phyloP scores from a whole-genome alignment of 2,888 invertebrate species.

The Dexiosoma caninum region DNA sequence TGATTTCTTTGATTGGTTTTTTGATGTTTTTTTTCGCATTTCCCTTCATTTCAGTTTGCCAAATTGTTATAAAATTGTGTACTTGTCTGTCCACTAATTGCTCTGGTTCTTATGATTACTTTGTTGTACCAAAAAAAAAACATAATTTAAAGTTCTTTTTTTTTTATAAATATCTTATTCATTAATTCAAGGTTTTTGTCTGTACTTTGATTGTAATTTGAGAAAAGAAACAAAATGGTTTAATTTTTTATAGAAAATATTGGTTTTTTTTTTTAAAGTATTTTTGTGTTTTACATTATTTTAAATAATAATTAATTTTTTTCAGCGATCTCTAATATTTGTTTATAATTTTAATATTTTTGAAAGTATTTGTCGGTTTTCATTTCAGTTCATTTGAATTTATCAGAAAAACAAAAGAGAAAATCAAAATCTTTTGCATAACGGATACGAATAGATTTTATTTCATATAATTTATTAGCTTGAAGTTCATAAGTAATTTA shows the following conservation, averaged over 20 bases:
- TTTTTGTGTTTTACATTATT: constrained; percentile 1
- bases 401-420: neutral
- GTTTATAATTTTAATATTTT: constrained; percentile 26
- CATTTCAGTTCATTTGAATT: neutral
- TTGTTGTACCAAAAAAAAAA: constrained; percentile 35
- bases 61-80: constrained; percentile 51
- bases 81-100: constrained; percentile 13
- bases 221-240: neutral
- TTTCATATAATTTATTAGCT: constrained; percentile 14
- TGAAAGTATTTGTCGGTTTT: constrained; percentile 36
- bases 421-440: constrained; percentile 16
- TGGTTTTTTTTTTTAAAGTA: neutral
- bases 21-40: neutral
- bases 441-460: neutral
- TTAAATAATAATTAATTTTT: neutral
- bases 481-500: constrained; percentile 5
- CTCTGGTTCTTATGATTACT: constrained; percentile 50
- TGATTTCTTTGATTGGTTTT: constrained; percentile 14
- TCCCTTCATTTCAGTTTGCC: constrained; percentile 12
- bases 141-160: constrained; percentile 9
- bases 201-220: constrained; percentile 16
- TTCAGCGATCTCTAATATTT: neutral
- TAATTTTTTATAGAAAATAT: constrained; percentile 13
- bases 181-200: constrained; percentile 43
- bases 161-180: neutral